Evolutionary conservation across 2,888 invertebrate species (phyloP).

Genomic region (Nebria salina): DNA sequence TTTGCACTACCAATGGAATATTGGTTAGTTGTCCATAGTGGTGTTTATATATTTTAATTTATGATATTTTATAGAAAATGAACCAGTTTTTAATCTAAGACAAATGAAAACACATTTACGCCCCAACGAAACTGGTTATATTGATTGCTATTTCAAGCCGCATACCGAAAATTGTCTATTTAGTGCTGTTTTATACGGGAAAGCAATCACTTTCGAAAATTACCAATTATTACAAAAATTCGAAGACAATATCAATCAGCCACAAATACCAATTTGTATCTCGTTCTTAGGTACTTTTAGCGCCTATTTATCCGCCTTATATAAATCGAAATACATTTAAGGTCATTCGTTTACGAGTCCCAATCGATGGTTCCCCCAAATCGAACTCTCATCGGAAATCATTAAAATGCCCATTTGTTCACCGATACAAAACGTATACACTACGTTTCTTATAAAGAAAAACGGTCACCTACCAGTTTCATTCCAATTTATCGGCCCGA

Average conservation of each 20-base stretch:
- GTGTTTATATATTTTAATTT: not conserved
- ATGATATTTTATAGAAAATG: not conserved
- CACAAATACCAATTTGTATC: not conserved
- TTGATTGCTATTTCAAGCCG: conserved; percentile 19
- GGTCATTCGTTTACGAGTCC: conserved; percentile 6
- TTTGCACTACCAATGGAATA: not conserved
- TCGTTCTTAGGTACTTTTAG: not conserved
- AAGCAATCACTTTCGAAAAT: not conserved
- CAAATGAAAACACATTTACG: not conserved
- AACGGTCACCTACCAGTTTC: conserved; percentile 9
- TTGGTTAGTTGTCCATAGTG: not conserved
- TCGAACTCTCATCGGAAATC: conserved; percentile 1
- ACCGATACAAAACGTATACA: not conserved
- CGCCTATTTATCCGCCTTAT: not conserved
- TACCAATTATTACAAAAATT: not conserved
- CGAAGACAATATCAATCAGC: not conserved
- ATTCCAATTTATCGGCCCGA: conserved; percentile 12
- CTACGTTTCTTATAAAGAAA: conserved; percentile 24
- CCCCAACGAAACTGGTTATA: not conserved
- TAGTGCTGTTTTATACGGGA: conserved; percentile 13
- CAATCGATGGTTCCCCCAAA: conserved; percentile 12
- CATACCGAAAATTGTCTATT: conserved; percentile 1
- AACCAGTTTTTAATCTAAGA: not conserved
- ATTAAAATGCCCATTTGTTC: conserved; percentile 14
- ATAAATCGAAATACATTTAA: not conserved